These are phyloP conservation scores for Vanacampus margaritifer DNA, from an alignment of 2,113 vertebrate species.

Conservation along the genomic window DNA sequence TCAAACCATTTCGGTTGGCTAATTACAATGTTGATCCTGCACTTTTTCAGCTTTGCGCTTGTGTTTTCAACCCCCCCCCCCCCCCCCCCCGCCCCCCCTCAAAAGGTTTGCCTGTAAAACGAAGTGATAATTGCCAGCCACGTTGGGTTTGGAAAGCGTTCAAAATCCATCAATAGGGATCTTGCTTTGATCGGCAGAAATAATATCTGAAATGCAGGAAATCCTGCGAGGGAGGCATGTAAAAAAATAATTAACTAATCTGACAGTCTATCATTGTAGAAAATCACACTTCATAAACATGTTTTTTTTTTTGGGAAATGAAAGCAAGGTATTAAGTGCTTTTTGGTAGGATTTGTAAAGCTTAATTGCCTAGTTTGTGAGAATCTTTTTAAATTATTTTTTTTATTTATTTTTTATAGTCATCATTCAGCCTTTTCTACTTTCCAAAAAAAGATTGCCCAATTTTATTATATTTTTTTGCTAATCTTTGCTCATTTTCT, in stretches of 20 bases:
- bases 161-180: background rate
- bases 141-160: background rate
- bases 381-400: too few relatives aligned
- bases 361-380: too few relatives aligned
- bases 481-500: too few relatives aligned
- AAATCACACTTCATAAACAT: background rate
- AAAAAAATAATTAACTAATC: background rate
- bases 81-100: too few relatives aligned
- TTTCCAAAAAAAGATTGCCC: too few relatives aligned
- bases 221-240: background rate
- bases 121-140: conserved; percentile 3
- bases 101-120: background rate
- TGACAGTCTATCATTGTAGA: background rate
- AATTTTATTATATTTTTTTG: too few relatives aligned
- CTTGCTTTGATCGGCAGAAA: conserved; percentile 1
- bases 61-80: background rate
- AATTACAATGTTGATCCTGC: conserved; percentile 4
- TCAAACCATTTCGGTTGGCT: background rate
- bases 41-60: conserved; percentile 3
- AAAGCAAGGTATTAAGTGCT: background rate
- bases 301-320: background rate
- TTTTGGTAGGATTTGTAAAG: background rate
- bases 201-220: conserved; percentile 1
- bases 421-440: too few relatives aligned
- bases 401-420: too few relatives aligned